Conservation (phyloP, 2,888 invertebrate species). For the Latheticus oryzae region DNA sequence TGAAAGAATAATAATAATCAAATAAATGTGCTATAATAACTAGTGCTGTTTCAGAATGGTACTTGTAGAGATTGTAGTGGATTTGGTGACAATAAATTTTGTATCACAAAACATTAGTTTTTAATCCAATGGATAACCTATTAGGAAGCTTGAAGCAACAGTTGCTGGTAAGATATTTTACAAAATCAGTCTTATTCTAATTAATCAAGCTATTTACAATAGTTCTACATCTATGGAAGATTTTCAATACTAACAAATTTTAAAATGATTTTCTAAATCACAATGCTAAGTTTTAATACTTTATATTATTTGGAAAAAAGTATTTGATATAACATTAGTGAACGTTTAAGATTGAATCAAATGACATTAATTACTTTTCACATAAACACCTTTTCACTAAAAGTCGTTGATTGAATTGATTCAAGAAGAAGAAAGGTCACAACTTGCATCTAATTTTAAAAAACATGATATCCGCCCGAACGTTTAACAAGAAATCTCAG, state of each 20-base stretch:
- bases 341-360: background rate
- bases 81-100: conserved; percentile 15
- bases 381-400: conserved; percentile 15
- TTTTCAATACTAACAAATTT: conserved; percentile 29
- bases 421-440: conserved; percentile 35
- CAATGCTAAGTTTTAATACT: conserved; percentile 24
- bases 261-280: conserved; percentile 21
- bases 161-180: conserved; percentile 26
- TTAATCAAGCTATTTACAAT: conserved; percentile 42
- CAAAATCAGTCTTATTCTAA: conserved; percentile 45
- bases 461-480: conserved; percentile 50
- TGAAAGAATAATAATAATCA: background rate
- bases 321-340: conserved; percentile 12
- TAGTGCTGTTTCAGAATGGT: conserved; percentile 21
- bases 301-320: conserved; percentile 10
- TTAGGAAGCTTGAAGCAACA: conserved; percentile 25
- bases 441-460: conserved; percentile 44
- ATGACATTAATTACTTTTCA: conserved; percentile 42
- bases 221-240: conserved; percentile 37
- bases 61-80: background rate
- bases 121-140: no score
- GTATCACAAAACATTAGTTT: conserved; percentile 28
- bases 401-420: conserved; percentile 19
- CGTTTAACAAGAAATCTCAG: conserved; percentile 33
- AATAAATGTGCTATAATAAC: conserved; percentile 32